A percentile compares a stretch with the other conserved stretches of the same genome.
Conservation (phyloP, 37 sponge, comb jelly and placozoan species). For the Hormiphora californensis region DNA sequence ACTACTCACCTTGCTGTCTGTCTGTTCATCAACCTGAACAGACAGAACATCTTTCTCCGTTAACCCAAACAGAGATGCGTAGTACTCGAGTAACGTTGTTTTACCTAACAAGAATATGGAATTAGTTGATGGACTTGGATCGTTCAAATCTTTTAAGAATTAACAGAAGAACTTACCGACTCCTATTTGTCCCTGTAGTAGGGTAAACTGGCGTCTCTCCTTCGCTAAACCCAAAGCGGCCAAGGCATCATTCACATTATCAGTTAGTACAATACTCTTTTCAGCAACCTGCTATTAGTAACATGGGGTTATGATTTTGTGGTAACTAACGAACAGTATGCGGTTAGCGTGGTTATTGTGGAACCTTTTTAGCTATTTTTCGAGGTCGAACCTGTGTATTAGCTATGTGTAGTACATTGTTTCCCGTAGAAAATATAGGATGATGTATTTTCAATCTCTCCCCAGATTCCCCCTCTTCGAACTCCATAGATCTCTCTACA, state of each 20-base stretch:
- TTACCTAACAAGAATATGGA: neutral
- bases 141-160: too few relatives aligned
- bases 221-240: neutral
- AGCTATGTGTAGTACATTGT: too few relatives aligned
- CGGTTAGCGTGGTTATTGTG: too few relatives aligned
- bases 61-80: neutral
- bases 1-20: conserved; percentile 22
- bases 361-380: too few relatives aligned
- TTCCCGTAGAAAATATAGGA: too few relatives aligned
- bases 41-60: neutral
- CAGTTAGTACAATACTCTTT: neutral
- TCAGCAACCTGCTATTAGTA: neutral
- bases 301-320: too few relatives aligned
- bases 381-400: too few relatives aligned
- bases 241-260: neutral
- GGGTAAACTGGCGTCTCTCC: neutral
- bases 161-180: neutral
- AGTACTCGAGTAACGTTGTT: neutral
- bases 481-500: too few relatives aligned
- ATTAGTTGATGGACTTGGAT: neutral
- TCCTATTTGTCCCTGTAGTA: conserved; percentile 9
- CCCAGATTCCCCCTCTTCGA: too few relatives aligned
- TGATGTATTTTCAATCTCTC: too few relatives aligned
- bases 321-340: too few relatives aligned
- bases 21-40: conserved; percentile 20